These are phyloP conservation scores for Oryzias melastigma DNA, from an alignment of 2,113 vertebrate species.

Conservation along the genomic window DNA sequence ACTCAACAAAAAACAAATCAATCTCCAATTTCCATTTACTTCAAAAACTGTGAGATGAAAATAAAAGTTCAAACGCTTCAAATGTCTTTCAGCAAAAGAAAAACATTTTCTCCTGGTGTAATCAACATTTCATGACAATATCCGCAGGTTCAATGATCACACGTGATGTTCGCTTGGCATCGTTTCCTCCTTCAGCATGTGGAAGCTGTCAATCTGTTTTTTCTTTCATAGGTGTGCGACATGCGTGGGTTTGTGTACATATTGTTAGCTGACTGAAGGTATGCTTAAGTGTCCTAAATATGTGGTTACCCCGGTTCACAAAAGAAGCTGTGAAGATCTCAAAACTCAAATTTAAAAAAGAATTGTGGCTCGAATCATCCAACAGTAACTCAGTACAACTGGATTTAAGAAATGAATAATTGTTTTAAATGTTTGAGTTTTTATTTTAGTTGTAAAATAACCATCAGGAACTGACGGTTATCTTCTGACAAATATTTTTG, in stretches of 20 bases:
- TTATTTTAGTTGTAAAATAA: no score
- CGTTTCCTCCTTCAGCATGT: not conserved
- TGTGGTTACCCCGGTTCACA: slow-evolving; percentile 16
- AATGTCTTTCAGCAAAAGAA: not conserved
- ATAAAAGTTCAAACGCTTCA: not conserved
- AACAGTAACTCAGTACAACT: no score
- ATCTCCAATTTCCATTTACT: not conserved
- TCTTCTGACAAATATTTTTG: no score
- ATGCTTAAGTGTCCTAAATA: not conserved
- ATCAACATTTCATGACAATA: slow-evolving; percentile 13
- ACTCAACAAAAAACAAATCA: not conserved
- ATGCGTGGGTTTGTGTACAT: slow-evolving; percentile 12
- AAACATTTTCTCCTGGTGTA: slow-evolving; percentile 12
- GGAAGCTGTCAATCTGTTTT: not conserved
- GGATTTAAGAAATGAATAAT: no score
- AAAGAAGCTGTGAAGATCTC: not conserved
- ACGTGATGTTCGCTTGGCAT: slow-evolving; percentile 25
- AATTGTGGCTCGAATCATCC: no score
- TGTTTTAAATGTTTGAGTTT: no score
- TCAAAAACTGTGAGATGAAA: not conserved
- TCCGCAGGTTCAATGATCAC: slow-evolving; percentile 30
- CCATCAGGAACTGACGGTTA: no score
- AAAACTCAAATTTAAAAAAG: no score
- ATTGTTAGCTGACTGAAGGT: slow-evolving; percentile 23
- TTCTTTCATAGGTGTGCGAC: slow-evolving; percentile 4